A percentile compares a stretch with the other conserved stretches of the same genome.
phyloP scores from a whole-genome alignment of 1,140 invertebrate genomes.

The Idris sp. region DNA sequence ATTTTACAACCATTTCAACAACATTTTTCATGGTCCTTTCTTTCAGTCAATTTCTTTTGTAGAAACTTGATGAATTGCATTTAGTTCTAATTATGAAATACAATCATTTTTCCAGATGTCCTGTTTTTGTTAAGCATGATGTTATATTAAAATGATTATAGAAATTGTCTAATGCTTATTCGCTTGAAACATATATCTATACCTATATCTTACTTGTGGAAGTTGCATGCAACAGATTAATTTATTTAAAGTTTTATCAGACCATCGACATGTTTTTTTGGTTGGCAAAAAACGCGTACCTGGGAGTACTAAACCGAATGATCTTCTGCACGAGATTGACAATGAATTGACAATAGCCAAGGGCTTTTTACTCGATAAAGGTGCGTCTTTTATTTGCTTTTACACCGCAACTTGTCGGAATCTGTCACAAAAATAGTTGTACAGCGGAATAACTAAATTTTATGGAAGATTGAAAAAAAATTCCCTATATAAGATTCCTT shows the following conservation, averaged over 20 bases:
- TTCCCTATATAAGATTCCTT: no score
- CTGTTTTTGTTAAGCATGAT: no score
- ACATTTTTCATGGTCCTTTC: no score
- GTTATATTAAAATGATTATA: no score
- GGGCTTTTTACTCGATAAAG: slow-evolving; percentile 81
- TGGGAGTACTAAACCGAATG: slow-evolving; percentile 69
- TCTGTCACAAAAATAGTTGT: slow-evolving; percentile 3
- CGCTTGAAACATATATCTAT: no score
- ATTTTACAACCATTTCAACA: background rate
- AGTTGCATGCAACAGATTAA: background rate
- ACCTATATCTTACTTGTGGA: no score
- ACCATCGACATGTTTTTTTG: slow-evolving; percentile 68
- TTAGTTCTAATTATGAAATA: background rate
- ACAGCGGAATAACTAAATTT: background rate
- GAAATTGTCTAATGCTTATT: no score
- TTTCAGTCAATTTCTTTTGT: background rate
- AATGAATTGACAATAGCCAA: slow-evolving; percentile 79
- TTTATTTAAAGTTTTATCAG: slow-evolving; percentile 45
- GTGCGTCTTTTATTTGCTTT: slow-evolving; percentile 70
- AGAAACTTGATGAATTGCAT: slow-evolving; percentile 9
- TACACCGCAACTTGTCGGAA: slow-evolving; percentile 2
- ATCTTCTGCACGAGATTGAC: slow-evolving; percentile 84
- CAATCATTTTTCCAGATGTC: no score
- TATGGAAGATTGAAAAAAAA: slow-evolving; percentile 12
- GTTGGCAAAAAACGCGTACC: slow-evolving; percentile 62